These are phyloP conservation scores for Oligia fasciuncula DNA, from an alignment of 2,888 invertebrate species.

Conservation along the genomic window DNA sequence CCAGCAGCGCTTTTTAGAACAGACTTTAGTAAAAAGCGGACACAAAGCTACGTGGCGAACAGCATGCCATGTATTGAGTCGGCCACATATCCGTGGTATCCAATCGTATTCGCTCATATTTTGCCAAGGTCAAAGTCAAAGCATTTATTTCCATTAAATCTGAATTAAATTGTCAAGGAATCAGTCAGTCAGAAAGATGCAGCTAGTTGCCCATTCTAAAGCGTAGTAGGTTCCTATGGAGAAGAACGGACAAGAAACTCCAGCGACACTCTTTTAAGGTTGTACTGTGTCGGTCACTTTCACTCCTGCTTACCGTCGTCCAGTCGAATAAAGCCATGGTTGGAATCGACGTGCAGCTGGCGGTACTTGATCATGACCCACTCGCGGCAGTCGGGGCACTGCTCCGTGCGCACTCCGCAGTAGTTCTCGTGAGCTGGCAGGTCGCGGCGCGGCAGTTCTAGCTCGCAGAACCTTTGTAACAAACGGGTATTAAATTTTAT, in stretches of 20 bases:
- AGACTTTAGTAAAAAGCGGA: too few relatives aligned
- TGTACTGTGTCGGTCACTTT: not conserved
- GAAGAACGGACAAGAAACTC: not conserved
- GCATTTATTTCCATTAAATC: too few relatives aligned
- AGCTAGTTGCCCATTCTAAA: too few relatives aligned
- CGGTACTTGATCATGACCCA: constrained; percentile 93
- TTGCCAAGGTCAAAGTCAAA: too few relatives aligned
- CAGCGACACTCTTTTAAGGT: not conserved
- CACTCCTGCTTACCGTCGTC: constrained; percentile 87
- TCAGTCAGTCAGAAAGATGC: not conserved
- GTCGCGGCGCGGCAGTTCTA: constrained; percentile 91
- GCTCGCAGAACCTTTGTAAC: constrained; percentile 88
- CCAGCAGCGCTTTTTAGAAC: too few relatives aligned
- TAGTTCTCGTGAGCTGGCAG: constrained; percentile 92
- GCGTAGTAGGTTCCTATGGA: not conserved
- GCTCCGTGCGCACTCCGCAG: constrained; percentile 93
- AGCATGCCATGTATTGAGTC: too few relatives aligned
- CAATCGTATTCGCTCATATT: too few relatives aligned
- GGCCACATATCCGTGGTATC: too few relatives aligned
- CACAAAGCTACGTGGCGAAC: too few relatives aligned
- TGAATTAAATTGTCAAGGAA: not conserved
- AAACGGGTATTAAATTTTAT: not conserved
- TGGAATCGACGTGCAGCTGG: constrained; percentile 91
- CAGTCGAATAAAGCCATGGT: constrained; percentile 91
- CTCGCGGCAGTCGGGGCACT: constrained; percentile 92